These are phyloP conservation scores for Danio kyathit DNA, from an alignment of 2,797 vertebrate species.

Conservation along the genomic window DNA sequence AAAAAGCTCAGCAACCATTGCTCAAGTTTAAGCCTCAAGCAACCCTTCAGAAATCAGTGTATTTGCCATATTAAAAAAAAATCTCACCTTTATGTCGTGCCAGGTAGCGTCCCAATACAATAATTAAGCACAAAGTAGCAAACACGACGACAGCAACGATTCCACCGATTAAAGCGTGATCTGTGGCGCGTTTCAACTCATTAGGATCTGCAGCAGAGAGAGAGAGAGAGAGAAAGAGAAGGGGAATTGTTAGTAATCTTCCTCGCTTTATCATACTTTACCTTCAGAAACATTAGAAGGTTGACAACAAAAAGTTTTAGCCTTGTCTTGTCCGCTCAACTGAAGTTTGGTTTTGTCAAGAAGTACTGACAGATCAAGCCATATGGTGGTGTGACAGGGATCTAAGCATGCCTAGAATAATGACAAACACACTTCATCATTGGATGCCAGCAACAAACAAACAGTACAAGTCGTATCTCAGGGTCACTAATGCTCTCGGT, in stretches of 20 bases:
- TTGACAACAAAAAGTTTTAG: conserved; percentile 17
- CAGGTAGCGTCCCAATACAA: conserved; percentile 97
- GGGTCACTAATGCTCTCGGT: too few species aligned
- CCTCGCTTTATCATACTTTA: conserved; percentile 12
- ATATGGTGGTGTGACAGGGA: conserved; percentile 24
- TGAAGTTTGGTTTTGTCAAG: background rate
- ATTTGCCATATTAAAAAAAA: background rate
- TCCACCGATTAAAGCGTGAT: conserved; percentile 97
- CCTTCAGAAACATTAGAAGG: conserved; percentile 9
- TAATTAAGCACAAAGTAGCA: conserved; percentile 98
- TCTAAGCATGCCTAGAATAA: conserved; percentile 28
- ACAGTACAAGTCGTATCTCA: too few species aligned
- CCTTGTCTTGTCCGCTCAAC: conserved; percentile 13
- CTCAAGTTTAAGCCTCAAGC: too few species aligned
- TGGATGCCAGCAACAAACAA: too few species aligned
- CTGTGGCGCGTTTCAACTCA: conserved; percentile 89
- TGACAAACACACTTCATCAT: background rate
- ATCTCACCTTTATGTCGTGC: conserved; percentile 99
- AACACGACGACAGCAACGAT: conserved; percentile 99
- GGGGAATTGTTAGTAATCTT: conserved; percentile 15
- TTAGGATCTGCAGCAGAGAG: conserved; percentile 86
- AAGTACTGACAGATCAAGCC: conserved; percentile 1
- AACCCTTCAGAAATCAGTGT: too few species aligned
- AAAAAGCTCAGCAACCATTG: too few species aligned
- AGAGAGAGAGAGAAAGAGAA: conserved; percentile 34